These are phyloP conservation scores for Seriola quinqueradiata DNA, from an alignment of 2,113 vertebrate genomes.

Conservation along the genomic window DNA sequence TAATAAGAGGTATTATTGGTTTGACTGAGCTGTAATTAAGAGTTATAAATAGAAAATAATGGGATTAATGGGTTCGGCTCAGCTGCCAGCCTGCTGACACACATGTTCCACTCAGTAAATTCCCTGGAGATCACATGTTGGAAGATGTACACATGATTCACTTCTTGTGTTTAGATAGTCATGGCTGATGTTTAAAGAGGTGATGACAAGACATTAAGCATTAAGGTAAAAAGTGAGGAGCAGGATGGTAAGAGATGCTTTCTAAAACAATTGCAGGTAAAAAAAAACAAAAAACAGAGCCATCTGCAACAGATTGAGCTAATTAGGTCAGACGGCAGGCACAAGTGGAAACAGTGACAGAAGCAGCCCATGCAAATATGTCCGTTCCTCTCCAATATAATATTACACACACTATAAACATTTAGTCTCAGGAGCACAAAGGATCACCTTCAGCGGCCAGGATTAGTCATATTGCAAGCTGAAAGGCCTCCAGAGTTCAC, in stretches of 20 bases:
- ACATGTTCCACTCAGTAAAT: conserved; percentile 50
- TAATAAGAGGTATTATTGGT: conserved; percentile 60
- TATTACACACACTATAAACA: conserved; percentile 56
- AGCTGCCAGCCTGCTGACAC: conserved; percentile 66
- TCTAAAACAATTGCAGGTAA: conserved; percentile 51
- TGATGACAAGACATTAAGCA: conserved; percentile 38
- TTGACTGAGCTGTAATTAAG: conserved; percentile 59
- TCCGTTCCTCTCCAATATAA: conserved; percentile 45
- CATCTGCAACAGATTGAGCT: conserved; percentile 49
- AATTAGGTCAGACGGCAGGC: conserved; percentile 52
- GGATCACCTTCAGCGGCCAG: conserved; percentile 22
- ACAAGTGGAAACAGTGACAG: conserved; percentile 61
- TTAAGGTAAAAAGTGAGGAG: conserved; percentile 10
- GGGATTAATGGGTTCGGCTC: conserved; percentile 69
- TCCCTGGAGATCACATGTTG: conserved; percentile 48
- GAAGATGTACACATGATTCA: conserved; percentile 53
- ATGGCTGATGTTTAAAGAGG: conserved; percentile 34
- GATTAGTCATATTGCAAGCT: conserved; percentile 42
- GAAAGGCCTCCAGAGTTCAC: conserved; percentile 27
- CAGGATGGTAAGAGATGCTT: not conserved
- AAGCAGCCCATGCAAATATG: conserved; percentile 47
- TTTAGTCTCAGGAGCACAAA: conserved; percentile 61
- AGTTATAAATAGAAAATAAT: conserved; percentile 76
- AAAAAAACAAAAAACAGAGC: conserved; percentile 29
- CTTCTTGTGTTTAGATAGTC: conserved; percentile 42